Conservation (phyloP, 1,140 invertebrate genomes). For the Potamilus streckersoni region DNA sequence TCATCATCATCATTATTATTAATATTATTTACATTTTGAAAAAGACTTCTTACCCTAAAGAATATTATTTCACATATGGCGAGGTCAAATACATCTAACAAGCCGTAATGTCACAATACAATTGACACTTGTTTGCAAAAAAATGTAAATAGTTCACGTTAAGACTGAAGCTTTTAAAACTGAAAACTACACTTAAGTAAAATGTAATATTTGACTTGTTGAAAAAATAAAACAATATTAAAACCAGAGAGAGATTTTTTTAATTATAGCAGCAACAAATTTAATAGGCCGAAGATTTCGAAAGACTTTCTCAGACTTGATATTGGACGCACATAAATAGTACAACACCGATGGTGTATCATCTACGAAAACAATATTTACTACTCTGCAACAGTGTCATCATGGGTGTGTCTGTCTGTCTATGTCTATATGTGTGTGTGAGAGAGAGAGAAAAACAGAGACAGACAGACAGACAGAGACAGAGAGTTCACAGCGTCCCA, state of each 20-base stretch:
- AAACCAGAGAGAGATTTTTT: too few relatives aligned
- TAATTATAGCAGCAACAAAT: too few relatives aligned
- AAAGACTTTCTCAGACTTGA: too few relatives aligned
- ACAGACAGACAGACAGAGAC: neutral
- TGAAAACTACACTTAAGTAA: neutral
- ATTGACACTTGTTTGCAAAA: neutral
- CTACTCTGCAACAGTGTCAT: too few relatives aligned
- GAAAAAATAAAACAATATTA: slow-evolving; percentile 20
- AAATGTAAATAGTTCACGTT: neutral
- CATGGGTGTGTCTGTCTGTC: neutral
- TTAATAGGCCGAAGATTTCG: too few relatives aligned
- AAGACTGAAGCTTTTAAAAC: neutral
- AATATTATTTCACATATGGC: neutral
- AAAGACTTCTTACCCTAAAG: neutral
- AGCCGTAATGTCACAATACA: neutral
- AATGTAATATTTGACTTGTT: neutral
- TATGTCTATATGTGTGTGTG: neutral
- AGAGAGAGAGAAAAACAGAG: neutral
- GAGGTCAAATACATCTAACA: neutral
- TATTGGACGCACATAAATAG: too few relatives aligned
- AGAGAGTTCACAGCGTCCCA: neutral
- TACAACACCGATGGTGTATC: too few relatives aligned
- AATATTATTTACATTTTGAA: neutral
- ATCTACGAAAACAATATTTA: too few relatives aligned
- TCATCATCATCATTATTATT: too few relatives aligned